Percentiles rank a stretch among this genome's conserved stretches.
Evolutionary conservation across 2,888 invertebrate genomes (phyloP).

Genomic region (Chironomus riparius): DNA sequence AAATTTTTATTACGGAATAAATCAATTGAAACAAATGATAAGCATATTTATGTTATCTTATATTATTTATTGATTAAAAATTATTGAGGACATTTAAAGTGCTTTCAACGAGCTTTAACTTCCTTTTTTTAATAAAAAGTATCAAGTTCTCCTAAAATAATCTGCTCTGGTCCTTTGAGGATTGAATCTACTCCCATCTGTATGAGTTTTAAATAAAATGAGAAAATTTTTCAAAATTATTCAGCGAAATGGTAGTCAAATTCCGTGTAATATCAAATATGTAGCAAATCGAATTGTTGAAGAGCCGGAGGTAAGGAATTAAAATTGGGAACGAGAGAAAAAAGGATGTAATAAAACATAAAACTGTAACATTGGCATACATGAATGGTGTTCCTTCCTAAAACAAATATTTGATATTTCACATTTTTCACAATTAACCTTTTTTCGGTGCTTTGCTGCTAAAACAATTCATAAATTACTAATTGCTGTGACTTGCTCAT

Average conservation of each 20-base stretch:
- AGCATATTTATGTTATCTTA: too few relatives aligned
- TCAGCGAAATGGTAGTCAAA: conserved; percentile 19
- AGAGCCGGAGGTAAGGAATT: background rate
- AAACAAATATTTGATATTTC: conserved; percentile 21
- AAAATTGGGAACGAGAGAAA: background rate
- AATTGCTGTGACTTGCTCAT: too few relatives aligned
- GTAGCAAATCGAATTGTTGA: conserved; percentile 5
- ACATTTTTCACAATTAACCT: background rate
- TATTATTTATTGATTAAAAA: too few relatives aligned
- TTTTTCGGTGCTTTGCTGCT: conserved; percentile 9
- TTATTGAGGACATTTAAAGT: too few relatives aligned
- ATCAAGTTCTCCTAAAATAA: background rate
- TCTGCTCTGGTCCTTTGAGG: too few relatives aligned
- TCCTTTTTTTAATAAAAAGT: background rate
- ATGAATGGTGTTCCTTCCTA: background rate
- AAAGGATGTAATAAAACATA: background rate
- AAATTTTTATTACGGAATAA: too few relatives aligned
- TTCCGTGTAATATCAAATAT: conserved; percentile 27
- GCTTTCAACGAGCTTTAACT: background rate
- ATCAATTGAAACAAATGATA: too few relatives aligned
- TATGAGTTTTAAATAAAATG: too few relatives aligned
- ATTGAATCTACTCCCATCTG: too few relatives aligned
- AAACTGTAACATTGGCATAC: background rate
- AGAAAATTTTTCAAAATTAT: background rate
- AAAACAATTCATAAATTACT: background rate